These are phyloP conservation scores for Melangyna quadrimaculata DNA, from an alignment of 2,888 invertebrate genomes.

Conservation along the genomic window DNA sequence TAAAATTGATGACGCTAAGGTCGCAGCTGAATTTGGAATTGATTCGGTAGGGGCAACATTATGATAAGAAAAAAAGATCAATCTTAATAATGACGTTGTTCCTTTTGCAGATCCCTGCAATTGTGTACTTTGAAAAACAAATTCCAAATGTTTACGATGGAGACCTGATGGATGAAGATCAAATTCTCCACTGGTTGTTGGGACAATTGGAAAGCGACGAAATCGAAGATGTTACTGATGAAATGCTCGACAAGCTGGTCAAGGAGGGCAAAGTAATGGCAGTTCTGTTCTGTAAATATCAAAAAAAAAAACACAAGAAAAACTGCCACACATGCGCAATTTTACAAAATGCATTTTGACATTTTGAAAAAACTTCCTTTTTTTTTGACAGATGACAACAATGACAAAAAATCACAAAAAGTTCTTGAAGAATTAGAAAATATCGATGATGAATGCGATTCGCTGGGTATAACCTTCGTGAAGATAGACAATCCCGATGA, in stretches of 20 bases:
- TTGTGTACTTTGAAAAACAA: slow-evolving; percentile 96
- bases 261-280: slow-evolving; percentile 94
- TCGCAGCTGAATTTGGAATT: slow-evolving; percentile 93
- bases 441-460: slow-evolving; percentile 96
- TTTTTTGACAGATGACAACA: slow-evolving; percentile 88
- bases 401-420: slow-evolving; percentile 92
- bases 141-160: slow-evolving; percentile 96
- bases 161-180: slow-evolving; percentile 94
- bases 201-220: slow-evolving; percentile 94
- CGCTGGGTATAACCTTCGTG: slow-evolving; percentile 93
- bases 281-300: slow-evolving; percentile 91
- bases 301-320: slow-evolving; percentile 77
- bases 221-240: slow-evolving; percentile 96
- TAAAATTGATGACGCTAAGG: slow-evolving; percentile 92
- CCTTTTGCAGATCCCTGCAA: slow-evolving; percentile 85
- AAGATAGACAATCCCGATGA: slow-evolving; percentile 95
- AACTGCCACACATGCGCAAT: background rate
- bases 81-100: background rate
- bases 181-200: slow-evolving; percentile 93
- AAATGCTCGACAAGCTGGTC: slow-evolving; percentile 94
- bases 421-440: slow-evolving; percentile 94
- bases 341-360: slow-evolving; percentile 10
- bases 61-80: background rate
- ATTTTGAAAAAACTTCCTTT: slow-evolving; percentile 12
- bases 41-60: slow-evolving; percentile 81